Evolutionary conservation across 1,140 invertebrate genomes (phyloP), one percentile per base, ranked within the genome.

Genomic region (Fopius arisanus): DNA sequence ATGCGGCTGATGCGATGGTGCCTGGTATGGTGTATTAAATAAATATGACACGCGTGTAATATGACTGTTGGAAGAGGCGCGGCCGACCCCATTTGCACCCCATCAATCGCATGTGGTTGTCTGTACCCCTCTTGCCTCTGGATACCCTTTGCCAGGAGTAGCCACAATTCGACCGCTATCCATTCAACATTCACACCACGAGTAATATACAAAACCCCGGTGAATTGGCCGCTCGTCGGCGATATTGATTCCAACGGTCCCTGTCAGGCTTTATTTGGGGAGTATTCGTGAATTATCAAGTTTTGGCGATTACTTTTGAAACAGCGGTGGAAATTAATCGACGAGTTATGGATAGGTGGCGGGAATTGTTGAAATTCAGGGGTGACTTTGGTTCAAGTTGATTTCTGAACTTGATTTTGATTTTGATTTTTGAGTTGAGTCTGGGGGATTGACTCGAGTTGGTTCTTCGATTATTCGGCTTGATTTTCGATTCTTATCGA

Each of bases 41-140:
- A 86, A 86, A 86, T 86, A 84, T 84, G 78, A 86, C 79, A 75
- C 82, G 79, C 76, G 75, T 82, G 78, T 84, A 82, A 83, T 81
- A 78, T 74, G 68, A 77, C 75, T 76, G 79, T 81, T 82, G 81
- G 77, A 74, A 80, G 80, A 78, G 78, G 76, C 70, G 78, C 74
- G 78, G 78, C 81, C 79, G 80, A 84, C 80, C 83, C 83, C 79
- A 78, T 85, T 85, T 81, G 76, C 81, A 82, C 80, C 80, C 83
- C 78, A 81, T 82, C 81, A 84, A 85, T 84, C 75, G 82, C 78
- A 73, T 80, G 79, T 70, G 81, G 79, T 83, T 79, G 71, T 83
- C 80, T 82, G 81, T 81, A 70, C 77, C 72, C 75, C 74, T 75
- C 31, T 37, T 12, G n/a, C 28, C 26, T 54, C 16, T 29, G 51